Base-by-base conservation (phyloP, 1,140 invertebrate species). In the Aphaenogaster ashmeadi region DNA sequence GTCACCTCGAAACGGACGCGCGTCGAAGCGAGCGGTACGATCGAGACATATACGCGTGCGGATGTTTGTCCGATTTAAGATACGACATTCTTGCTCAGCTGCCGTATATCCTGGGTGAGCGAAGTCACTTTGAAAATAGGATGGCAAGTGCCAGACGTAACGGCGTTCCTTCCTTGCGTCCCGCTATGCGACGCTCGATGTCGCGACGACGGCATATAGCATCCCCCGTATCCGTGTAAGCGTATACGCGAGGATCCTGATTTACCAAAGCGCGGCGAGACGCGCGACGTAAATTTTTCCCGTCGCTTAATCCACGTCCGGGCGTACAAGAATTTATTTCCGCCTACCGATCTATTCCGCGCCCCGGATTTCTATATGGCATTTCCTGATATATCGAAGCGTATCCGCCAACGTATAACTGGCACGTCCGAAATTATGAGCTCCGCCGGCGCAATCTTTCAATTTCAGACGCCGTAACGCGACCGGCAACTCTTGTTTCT, bases 281-380 rank as follows among this genome's bases (percentile, higher is more conserved):
- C 66, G 79, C 67, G 54, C 69, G 41, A 84, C 41, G 80, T 84
- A 84, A 75, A 84, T 60, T 83, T 72, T 72, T 74, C 27, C 66
- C 38, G 66, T 84, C 54, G 80, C 69, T 84, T 84, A 84, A 84
- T 75, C 69, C 54, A 50, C 33, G 54, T 74, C 54, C 66, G 52
- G 54, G 33, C 41, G 69, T 71, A 56, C 72, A 47, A 60, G 80
- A 84, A 84, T 75, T 75, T 84, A 84, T 84, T 75, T 75, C 80
- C 69, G 67, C 80, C 52, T 62, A 74, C 80, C 67, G 54, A 75
- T 84, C 54, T 84, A 75, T 75, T 62, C 33, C 44, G 38, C 77
- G 15, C 71, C 60, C 83, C 21, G 74, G 44, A 79, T 86, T 79
- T 79, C 50, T 67, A 86, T 64, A 86, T 60, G 83, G 60, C 69